A percentile compares a stretch with the other conserved stretches of the same genome.
Conservation (phyloP, 2,888 invertebrate genomes). For the Gymnocheta viridis region DNA sequence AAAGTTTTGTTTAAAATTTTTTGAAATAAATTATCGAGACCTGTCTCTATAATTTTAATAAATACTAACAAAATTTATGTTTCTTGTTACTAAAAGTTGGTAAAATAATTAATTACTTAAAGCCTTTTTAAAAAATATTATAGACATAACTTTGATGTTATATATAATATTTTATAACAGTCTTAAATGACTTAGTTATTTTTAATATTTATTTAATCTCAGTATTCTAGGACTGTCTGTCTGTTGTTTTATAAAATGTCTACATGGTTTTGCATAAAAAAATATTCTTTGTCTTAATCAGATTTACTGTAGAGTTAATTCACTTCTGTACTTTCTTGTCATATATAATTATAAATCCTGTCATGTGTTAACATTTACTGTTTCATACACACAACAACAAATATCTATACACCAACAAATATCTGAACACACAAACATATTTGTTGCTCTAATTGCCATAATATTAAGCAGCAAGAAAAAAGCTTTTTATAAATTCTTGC, state of each 20-base stretch:
- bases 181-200: not conserved
- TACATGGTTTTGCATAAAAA: not conserved
- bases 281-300: not conserved
- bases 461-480: not conserved
- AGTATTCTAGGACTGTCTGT: not conserved
- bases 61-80: too few species aligned
- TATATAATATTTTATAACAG: not conserved
- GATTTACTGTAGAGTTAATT: conserved; percentile 49
- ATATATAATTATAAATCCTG: conserved; percentile 56
- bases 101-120: too few species aligned
- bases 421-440: too few species aligned
- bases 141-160: too few species aligned
- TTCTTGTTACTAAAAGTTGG: too few species aligned
- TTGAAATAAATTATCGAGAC: too few species aligned
- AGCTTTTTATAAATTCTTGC: conserved; percentile 15
- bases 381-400: not conserved
- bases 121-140: too few species aligned
- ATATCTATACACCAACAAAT: not conserved
- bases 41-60: too few species aligned
- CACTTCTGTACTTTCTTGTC: conserved; percentile 54
- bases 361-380: conserved; percentile 34
- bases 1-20: too few species aligned
- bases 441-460: conserved; percentile 30
- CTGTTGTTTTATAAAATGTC: not conserved
- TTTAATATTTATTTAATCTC: not conserved